Conservation (phyloP, 2,113 vertebrate genomes). For the Leucosticte australis region DNA sequence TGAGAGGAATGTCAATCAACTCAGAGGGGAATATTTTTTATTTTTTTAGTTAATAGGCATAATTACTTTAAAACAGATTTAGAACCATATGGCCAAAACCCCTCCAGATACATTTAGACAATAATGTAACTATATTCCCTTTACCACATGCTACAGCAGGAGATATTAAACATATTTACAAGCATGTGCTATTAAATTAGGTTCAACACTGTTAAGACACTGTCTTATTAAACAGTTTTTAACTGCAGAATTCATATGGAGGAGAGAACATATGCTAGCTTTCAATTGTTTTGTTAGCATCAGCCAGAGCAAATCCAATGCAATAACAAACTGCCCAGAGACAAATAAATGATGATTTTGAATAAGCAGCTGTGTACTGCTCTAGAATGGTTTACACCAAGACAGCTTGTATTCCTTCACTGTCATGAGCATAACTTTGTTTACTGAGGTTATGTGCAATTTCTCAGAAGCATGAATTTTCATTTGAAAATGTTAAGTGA, state of each 20-base stretch:
- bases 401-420: neutral
- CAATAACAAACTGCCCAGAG: neutral
- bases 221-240: constrained; percentile 24
- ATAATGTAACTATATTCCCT: constrained; percentile 32
- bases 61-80: constrained; percentile 63
- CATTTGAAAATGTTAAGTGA: neutral
- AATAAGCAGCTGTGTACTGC: neutral
- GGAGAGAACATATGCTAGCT: neutral
- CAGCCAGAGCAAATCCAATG: neutral
- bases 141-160: constrained; percentile 32
- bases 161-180: constrained; percentile 54
- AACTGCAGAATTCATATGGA: neutral
- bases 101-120: constrained; percentile 51
- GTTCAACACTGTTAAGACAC: neutral
- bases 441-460: neutral
- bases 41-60: constrained; percentile 52
- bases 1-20: constrained; percentile 51
- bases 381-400: neutral
- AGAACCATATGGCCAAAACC: constrained; percentile 52
- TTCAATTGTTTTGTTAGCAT: neutral
- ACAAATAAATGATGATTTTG: neutral
- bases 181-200: constrained; percentile 16
- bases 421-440: neutral
- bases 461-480: neutral
- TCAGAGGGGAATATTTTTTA: constrained; percentile 19